Evolutionary conservation across 37 sponge, comb jelly and placozoan genomes (phyloP).

Genomic region (Ianthella basta): DNA sequence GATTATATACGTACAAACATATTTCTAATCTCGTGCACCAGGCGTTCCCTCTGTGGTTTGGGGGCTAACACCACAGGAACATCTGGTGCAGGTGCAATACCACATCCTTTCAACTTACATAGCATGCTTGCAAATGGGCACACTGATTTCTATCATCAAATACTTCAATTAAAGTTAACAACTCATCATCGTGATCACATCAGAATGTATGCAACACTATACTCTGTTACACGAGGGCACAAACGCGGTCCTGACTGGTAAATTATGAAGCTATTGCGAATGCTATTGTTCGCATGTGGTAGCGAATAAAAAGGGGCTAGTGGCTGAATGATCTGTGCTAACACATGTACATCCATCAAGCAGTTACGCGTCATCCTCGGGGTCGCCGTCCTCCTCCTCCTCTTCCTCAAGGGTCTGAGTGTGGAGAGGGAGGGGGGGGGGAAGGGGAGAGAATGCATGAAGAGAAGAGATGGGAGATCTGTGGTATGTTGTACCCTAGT

Average conservation of each 20-base stretch:
- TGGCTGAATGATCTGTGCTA: not conserved
- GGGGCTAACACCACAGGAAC: no score
- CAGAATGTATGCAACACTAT: not conserved
- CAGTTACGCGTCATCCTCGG: not conserved
- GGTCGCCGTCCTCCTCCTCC: not conserved
- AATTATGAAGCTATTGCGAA: not conserved
- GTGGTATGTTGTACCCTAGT: not conserved
- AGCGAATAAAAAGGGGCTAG: not conserved
- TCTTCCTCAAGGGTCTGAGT: not conserved
- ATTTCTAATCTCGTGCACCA: no score
- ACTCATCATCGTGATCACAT: no score
- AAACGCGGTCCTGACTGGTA: not conserved
- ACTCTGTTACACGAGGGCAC: not conserved
- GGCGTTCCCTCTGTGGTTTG: no score
- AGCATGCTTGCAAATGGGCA: no score
- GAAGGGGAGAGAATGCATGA: not conserved
- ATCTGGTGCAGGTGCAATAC: no score
- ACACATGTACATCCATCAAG: not conserved
- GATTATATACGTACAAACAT: no score
- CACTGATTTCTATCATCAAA: no score
- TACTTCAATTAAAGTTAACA: no score
- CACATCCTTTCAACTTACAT: no score
- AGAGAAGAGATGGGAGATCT: not conserved
- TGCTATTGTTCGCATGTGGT: not conserved
- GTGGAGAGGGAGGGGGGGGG: not conserved